A percentile compares a stretch with the other conserved stretches of the same genome.
phyloP scores from a whole-genome alignment of 2,797 vertebrate species.

The Pachyuromys duprasi region DNA sequence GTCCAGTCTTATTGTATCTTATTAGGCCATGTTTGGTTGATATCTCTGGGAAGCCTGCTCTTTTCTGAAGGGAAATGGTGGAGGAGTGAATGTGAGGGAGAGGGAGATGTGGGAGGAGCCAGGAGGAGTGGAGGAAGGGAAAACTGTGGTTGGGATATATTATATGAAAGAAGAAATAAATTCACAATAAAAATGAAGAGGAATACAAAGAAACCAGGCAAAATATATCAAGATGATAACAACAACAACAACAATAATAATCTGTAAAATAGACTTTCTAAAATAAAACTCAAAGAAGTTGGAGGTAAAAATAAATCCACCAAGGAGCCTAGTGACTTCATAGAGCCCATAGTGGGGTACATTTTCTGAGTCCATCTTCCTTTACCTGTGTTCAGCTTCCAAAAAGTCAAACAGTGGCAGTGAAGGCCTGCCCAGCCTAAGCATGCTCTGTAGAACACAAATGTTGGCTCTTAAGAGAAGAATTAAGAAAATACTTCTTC shows the following conservation, averaged over 20 bases:
- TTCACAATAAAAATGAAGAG: slow-evolving; percentile 51
- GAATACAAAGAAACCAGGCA: neutral
- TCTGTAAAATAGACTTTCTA: slow-evolving; percentile 31
- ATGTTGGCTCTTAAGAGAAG: neutral
- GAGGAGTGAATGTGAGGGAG: too few relatives aligned
- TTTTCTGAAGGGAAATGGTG: neutral
- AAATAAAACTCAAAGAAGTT: slow-evolving; percentile 25
- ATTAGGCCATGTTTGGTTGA: too few relatives aligned
- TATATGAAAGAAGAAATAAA: neutral
- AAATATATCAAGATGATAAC: slow-evolving; percentile 30
- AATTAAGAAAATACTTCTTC: neutral
- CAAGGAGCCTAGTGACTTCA: neutral
- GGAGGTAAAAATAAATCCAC: neutral
- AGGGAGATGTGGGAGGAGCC: neutral
- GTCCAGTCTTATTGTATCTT: neutral
- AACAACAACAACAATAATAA: slow-evolving; percentile 15
- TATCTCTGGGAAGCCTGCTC: neutral
- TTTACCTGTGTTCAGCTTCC: neutral
- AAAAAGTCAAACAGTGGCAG: neutral
- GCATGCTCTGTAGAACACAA: neutral
- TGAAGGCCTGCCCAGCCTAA: neutral
- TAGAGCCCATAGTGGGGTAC: neutral
- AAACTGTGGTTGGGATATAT: neutral
- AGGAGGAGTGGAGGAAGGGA: too few relatives aligned
- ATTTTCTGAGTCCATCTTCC: neutral